Base-by-base conservation (phyloP, 1,140 invertebrate species). In the Colletes latitarsis region DNA sequence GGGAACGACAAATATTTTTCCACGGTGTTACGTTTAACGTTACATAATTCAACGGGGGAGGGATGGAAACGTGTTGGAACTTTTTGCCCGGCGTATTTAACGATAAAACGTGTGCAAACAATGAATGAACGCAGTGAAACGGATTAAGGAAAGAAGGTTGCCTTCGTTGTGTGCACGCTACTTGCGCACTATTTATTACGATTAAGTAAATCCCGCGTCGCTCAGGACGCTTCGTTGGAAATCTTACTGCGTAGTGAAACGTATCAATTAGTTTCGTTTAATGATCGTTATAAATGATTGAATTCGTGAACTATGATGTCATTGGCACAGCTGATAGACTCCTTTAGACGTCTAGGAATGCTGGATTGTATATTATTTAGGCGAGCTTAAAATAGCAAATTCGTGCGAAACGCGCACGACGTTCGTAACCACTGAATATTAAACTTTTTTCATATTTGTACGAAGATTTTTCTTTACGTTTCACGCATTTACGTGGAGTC, bases 161-260 rank as follows among this genome's bases (percentile, higher is more conserved):
- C 21, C 30, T 39, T n/a, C 53, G 39, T 39, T 46, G 15, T 60
- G 60, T 72, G 63, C 70, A 57, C 58, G 71, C 71, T 70, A 52
- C 53, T 73, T 49, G 78, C 64, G 62, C 55, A 71, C 68, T 55
- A 73, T 85, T 79, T 74, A 71, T 85, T 85, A 84, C 60, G 78
- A 81, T 85, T 85, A 84, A 84, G 84, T 82, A 85, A 85, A 85
- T 82, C 84, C 70, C 68, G 70, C 78, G 74, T 77, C 69, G 49
- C 57, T 60, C 68, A 58, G 55, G 55, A 21, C 43, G 82, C 60
- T 62, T 57, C 12, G 30, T 30, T 30, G 52, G 52, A 49, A 76
- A 74, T 57, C 74, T 72, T 85, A 43, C 58, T 39, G 55, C 64
- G 30, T 49, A 55, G 57, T 60, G 52, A 55, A 63, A 63, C 46